Conservation (phyloP, 1,140 invertebrate species). For the Macrotrachela quadricornifera region DNA sequence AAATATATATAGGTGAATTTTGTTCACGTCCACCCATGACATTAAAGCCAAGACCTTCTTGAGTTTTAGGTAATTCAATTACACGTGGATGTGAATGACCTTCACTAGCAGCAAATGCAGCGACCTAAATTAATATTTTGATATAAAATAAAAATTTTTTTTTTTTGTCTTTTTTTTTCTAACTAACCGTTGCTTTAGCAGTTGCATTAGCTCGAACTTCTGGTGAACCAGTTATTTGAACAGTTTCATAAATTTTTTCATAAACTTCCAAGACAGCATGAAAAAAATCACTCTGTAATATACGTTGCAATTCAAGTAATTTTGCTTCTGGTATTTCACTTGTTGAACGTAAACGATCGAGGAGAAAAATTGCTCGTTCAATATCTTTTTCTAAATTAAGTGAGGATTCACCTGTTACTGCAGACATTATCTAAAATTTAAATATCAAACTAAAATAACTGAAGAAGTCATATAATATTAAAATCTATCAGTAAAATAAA, state of each 20-base stretch:
- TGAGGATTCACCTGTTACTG: no score
- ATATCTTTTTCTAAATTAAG: conserved; percentile 43
- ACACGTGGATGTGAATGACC: conserved; percentile 94
- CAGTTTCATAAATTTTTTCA: conserved; percentile 95
- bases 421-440: no score
- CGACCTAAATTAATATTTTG: conserved; percentile 32
- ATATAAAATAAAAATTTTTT: no score
- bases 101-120: conserved; percentile 94
- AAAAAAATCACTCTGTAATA: conserved; percentile 77
- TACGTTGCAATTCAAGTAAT: conserved; percentile 76
- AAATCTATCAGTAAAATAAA: no score
- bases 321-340: conserved; percentile 83
- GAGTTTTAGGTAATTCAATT: conserved; percentile 91
- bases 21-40: conserved; percentile 98
- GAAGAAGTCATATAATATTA: no score
- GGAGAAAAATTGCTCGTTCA: conserved; percentile 69
- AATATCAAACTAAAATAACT: no score
- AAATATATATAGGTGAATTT: conserved; percentile 98
- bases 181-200: neutral
- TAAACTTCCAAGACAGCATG: conserved; percentile 91
- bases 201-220: conserved; percentile 33
- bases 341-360: conserved; percentile 61
- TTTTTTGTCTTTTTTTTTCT: no score
- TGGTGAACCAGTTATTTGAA: conserved; percentile 79
- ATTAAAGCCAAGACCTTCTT: conserved; percentile 96